Evolutionary conservation across 2,113 vertebrate genomes (phyloP).

Genomic region (Nycticryphes semicollaris): DNA sequence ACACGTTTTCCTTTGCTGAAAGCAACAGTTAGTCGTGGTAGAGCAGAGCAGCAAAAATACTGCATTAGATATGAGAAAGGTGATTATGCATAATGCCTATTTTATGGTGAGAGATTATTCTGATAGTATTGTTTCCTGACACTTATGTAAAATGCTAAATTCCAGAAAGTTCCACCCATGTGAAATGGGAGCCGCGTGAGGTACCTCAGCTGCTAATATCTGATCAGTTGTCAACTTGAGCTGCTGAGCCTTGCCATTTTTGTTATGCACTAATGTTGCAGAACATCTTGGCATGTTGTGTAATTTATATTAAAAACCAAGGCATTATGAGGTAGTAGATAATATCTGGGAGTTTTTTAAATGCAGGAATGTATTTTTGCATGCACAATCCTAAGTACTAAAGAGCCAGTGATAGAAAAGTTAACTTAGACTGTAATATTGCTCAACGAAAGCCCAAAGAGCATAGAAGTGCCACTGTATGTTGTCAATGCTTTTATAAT

Average conservation of each 20-base stretch:
- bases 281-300: not conserved
- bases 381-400: not conserved
- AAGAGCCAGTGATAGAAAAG: not conserved
- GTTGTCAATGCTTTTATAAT: not conserved
- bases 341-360: not conserved
- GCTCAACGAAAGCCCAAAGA: not conserved
- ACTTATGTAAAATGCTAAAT: not conserved
- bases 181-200: not conserved
- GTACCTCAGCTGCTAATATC: not conserved
- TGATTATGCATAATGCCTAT: not conserved
- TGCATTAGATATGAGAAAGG: not conserved
- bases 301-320: not conserved
- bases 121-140: not conserved
- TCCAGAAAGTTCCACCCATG: not conserved
- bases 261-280: not conserved
- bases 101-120: not conserved
- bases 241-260: not conserved
- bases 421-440: not conserved
- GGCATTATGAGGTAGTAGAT: not conserved
- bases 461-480: not conserved
- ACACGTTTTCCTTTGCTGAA: not conserved
- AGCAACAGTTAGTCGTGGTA: not conserved
- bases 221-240: not conserved
- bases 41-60: not conserved
- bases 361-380: not conserved